These are phyloP conservation scores for Rhinella marina DNA, from an alignment of 2,797 vertebrate genomes.

Conservation along the genomic window DNA sequence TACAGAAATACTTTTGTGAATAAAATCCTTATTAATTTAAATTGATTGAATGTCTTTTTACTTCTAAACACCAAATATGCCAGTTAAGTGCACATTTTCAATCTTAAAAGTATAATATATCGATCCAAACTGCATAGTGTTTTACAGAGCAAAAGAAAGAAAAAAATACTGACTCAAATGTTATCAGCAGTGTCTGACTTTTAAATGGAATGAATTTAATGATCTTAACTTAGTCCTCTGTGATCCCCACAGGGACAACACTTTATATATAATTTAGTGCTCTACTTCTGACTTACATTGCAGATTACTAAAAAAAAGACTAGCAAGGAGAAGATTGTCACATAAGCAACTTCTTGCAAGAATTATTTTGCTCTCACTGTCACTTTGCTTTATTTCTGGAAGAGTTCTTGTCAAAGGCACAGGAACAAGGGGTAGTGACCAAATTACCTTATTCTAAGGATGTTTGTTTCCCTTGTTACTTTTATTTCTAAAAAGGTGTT, in stretches of 20 bases:
- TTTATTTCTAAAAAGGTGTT: conserved; percentile 6
- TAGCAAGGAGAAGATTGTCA: conserved; percentile 50
- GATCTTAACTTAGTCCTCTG: conserved; percentile 50
- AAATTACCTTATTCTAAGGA: conserved; percentile 27
- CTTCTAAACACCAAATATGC: conserved; percentile 10
- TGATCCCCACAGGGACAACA: conserved; percentile 51
- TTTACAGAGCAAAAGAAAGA: conserved; percentile 10
- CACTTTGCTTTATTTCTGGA: conserved; percentile 60
- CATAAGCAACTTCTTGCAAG: conserved; percentile 58
- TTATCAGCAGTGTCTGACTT: conserved; percentile 48
- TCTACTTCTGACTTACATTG: conserved; percentile 57
- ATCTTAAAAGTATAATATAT: conserved; percentile 17
- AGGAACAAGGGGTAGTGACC: conserved; percentile 44
- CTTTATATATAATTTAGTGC: conserved; percentile 61
- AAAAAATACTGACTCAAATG: conserved; percentile 37
- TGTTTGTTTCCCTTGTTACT: neutral
- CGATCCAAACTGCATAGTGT: conserved; percentile 17
- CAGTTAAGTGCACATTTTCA: conserved; percentile 35
- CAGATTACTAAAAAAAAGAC: conserved; percentile 29
- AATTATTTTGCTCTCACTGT: conserved; percentile 57
- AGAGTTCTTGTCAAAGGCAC: conserved; percentile 45
- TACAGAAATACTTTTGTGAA: conserved; percentile 1
- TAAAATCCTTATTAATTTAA: conserved; percentile 23
- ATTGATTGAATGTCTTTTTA: conserved; percentile 3
- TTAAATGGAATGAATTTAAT: conserved; percentile 60